Conservation (phyloP, 2,888 invertebrate species). For the Xanthostigma xanthostigma region DNA sequence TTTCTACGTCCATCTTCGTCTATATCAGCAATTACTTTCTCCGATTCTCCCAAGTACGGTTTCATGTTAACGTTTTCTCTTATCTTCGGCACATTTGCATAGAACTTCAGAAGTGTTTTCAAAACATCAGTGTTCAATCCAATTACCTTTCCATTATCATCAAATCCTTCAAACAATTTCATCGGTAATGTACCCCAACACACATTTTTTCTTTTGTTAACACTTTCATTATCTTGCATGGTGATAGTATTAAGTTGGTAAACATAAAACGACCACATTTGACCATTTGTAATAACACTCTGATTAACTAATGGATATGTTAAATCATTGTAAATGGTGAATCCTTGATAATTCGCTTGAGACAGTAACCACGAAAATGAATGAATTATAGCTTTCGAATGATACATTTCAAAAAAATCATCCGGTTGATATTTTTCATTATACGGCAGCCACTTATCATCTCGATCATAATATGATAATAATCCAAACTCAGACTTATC, state of each 20-base stretch:
- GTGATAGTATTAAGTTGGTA: conserved; percentile 85
- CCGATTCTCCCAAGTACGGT: conserved; percentile 52
- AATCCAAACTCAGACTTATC: conserved; percentile 62
- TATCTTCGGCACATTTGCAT: conserved; percentile 50
- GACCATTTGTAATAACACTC: conserved; percentile 77
- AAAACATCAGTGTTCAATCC: conserved; percentile 72
- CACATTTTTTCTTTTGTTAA: conserved; percentile 58
- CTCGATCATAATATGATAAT: conserved; percentile 50
- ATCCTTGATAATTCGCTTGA: conserved; percentile 74
- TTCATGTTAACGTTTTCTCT: conserved; percentile 46
- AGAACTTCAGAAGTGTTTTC: conserved; percentile 55
- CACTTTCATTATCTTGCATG: conserved; percentile 43
- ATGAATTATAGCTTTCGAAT: conserved; percentile 58
- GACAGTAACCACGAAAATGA: conserved; percentile 68
- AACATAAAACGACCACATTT: conserved; percentile 68
- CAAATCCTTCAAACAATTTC: conserved; percentile 58
- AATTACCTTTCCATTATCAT: conserved; percentile 47
- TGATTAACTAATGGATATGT: conserved; percentile 86
- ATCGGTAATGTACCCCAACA: conserved; percentile 63
- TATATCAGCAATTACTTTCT: conserved; percentile 48
- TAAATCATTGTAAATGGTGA: conserved; percentile 77
- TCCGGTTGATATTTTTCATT: conserved; percentile 32
- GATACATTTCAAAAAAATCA: conserved; percentile 47
- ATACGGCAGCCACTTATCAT: conserved; percentile 41
- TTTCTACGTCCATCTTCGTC: conserved; percentile 47